A percentile compares a stretch with the other conserved stretches of the same genome.
Conservation (phyloP, 2,113 vertebrate genomes). For the Oplegnathus fasciatus region DNA sequence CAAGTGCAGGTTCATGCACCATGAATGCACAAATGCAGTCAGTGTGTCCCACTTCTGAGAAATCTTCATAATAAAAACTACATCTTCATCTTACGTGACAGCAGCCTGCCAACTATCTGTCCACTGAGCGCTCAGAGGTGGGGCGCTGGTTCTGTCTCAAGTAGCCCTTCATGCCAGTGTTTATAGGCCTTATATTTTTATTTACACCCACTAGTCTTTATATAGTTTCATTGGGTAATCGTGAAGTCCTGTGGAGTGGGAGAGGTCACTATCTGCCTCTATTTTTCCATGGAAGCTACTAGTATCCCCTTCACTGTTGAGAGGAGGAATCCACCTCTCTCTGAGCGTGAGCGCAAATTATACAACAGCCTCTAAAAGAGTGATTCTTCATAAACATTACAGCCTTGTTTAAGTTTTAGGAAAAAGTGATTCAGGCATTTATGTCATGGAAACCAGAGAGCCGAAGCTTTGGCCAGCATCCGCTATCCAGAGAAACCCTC, state of each 20-base stretch:
- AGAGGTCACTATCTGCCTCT: conserved; percentile 27
- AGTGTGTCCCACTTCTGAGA: conserved; percentile 3
- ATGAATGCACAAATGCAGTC: background rate
- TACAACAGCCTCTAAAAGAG: conserved; percentile 2
- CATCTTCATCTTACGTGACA: conserved; percentile 61
- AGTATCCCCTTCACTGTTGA: background rate
- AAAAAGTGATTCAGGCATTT: conserved; percentile 50
- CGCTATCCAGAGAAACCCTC: background rate
- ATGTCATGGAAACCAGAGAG: conserved; percentile 57
- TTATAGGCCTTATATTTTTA: conserved; percentile 72
- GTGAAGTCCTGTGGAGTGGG: conserved; percentile 15
- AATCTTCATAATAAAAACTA: conserved; percentile 43
- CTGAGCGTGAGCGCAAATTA: background rate
- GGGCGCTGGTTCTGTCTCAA: conserved; percentile 73
- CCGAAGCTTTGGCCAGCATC: background rate
- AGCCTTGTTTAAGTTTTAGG: conserved; percentile 40
- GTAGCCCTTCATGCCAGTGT: conserved; percentile 66
- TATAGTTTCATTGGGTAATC: conserved; percentile 65
- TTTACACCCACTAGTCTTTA: conserved; percentile 52
- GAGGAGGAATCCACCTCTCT: background rate
- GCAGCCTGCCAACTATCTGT: conserved; percentile 52
- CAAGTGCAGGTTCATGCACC: background rate
- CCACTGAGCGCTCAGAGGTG: conserved; percentile 16
- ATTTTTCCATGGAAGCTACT: conserved; percentile 34
- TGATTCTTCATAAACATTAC: conserved; percentile 13